Conservation (phyloP, 1,140 invertebrate genomes). For the Ostrea denselamellosa region DNA sequence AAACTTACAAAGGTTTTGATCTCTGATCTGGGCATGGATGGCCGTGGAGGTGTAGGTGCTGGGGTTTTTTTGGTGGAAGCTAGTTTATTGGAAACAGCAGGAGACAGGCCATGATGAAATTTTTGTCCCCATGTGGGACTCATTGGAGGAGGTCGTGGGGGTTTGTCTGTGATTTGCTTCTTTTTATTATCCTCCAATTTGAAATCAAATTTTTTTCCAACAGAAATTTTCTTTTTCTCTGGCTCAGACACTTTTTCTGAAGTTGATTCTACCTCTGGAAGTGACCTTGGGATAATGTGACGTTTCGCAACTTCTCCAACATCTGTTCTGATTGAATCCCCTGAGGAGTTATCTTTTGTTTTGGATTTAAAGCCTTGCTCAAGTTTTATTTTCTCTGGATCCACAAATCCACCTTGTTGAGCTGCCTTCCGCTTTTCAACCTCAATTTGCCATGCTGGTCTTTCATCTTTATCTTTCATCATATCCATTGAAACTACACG, state of each 20-base stretch:
- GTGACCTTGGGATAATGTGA: background rate
- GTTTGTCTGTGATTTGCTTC: conserved; percentile 40
- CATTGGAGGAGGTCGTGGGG: conserved; percentile 45
- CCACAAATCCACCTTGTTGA: conserved; percentile 57
- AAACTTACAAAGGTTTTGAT: conserved; percentile 45
- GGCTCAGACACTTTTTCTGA: background rate
- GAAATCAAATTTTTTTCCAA: conserved; percentile 60
- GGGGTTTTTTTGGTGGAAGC: background rate
- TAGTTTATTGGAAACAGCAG: background rate
- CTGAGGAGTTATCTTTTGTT: background rate
- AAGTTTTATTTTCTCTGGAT: conserved; percentile 58
- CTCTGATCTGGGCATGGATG: conserved; percentile 15
- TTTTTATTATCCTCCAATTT: conserved; percentile 20
- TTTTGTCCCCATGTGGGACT: conserved; percentile 18
- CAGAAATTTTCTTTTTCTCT: conserved; percentile 57
- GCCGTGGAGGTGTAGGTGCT: background rate
- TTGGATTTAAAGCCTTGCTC: background rate
- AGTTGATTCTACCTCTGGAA: background rate
- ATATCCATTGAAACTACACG: conserved; percentile 26
- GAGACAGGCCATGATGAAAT: background rate
- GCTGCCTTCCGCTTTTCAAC: conserved; percentile 65
- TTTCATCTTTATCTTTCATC: conserved; percentile 41
- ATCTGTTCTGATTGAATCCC: background rate
- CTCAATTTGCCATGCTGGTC: conserved; percentile 68
- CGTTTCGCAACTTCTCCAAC: background rate